Evolutionary conservation across 2,888 invertebrate genomes (phyloP), one percentile per base, ranked within the genome.

Genomic region (Steinernema scapterisci): DNA sequence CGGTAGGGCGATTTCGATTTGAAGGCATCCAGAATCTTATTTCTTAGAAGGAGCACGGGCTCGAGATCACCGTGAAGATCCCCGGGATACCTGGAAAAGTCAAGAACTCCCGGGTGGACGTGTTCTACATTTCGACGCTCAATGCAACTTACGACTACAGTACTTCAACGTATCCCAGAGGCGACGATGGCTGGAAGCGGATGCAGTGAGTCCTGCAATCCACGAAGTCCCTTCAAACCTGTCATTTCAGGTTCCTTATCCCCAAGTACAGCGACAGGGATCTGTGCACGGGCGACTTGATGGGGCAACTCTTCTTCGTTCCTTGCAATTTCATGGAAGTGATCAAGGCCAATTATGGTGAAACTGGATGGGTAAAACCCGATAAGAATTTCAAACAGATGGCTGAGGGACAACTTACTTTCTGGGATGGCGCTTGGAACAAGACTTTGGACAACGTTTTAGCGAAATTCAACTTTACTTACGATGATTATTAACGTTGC

Each of bases 41-140:
- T n/a, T n/a, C 25, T 54, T 25, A 54, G 54, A 63, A 63, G 19
- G 63, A 63, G n/a, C 27, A 63, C 63, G 63, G 63, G 1, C 63
- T 63, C 31, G 63, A 63, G 63, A 63, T 63, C 11, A 31, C 63
- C 11, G 63, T 63, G 5, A 27, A 38, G 3, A 63, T 63, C 31
- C 63, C 63, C 2, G 38, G 38, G 9, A 38, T 3, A 3, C 38
- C 38, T 6, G 63, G 63, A 63, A 63, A 16, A 11, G 31, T 63
- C 13, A 63, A 63, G 25, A 27, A 63, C 31, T 25, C 63, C 31
- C 11, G 27, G 9, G 63, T 38, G 13, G 63, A 63, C 63, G 63
- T 63, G 27, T 63, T 63, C 31, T 63, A 63, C 38, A 9, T 63
- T 11, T 63, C 27, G 16, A 25, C 63, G 1, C 31, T 27, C 6